Evolutionary conservation across 1,140 invertebrate species (phyloP).

Genomic region (Drosophila pandora): DNA sequence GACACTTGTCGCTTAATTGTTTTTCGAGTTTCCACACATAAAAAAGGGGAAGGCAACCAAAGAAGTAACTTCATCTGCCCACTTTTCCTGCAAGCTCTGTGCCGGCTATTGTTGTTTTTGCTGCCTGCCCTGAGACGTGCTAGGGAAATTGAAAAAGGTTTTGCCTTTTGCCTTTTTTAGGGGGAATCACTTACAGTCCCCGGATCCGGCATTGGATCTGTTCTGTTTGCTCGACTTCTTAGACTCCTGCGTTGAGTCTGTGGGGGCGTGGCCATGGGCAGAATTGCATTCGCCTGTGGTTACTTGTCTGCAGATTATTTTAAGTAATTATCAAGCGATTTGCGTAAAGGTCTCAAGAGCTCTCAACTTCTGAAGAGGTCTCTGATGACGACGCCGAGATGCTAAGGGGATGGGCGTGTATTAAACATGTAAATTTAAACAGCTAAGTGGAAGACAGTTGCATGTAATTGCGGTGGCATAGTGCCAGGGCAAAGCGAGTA

Average conservation of each 20-base stretch:
- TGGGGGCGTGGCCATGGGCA: conserved; percentile 46
- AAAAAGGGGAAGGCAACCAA: conserved; percentile 31
- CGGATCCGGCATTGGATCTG: conserved; percentile 39
- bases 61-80: conserved; percentile 4
- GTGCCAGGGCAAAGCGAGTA: conserved; percentile 15
- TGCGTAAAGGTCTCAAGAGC: conserved; percentile 70
- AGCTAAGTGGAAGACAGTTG: conserved; percentile 55
- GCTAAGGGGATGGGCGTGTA: conserved; percentile 40
- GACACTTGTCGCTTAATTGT: conserved; percentile 82
- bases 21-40: conserved; percentile 71
- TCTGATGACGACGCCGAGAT: conserved; percentile 27
- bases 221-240: conserved; percentile 36
- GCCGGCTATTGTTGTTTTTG: conserved; percentile 46
- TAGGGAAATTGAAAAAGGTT: conserved; percentile 63
- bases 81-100: background rate
- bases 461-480: conserved; percentile 43
- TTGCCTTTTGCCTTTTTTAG: conserved; percentile 58
- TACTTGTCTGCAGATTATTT: conserved; percentile 75
- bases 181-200: conserved; percentile 41
- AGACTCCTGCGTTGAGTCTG: conserved; percentile 20
- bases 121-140: conserved; percentile 58
- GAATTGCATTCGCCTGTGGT: conserved; percentile 51
- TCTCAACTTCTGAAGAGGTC: conserved; percentile 54
- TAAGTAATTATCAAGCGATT: conserved; percentile 81
- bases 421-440: conserved; percentile 66